phyloP scores from a whole-genome alignment of 2,888 invertebrate species.

The Drosophila phalerata region DNA sequence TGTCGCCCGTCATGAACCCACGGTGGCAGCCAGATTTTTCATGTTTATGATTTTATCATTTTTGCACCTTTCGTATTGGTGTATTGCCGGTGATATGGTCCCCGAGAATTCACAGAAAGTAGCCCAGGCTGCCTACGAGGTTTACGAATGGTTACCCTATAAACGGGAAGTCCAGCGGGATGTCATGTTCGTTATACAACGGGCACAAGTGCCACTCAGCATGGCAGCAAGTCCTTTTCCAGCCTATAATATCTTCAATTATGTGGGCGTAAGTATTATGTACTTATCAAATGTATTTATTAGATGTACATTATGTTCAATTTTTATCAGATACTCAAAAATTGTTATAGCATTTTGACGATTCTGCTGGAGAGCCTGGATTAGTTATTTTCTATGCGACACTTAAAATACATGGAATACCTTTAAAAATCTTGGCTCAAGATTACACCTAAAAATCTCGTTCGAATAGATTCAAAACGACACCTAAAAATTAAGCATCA shows the following conservation, averaged over 20 bases:
- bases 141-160: conserved; percentile 31
- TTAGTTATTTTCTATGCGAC: neutral
- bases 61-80: conserved; percentile 47
- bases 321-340: conserved; percentile 47
- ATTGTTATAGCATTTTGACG: conserved; percentile 57
- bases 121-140: conserved; percentile 48
- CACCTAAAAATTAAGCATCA: too few relatives aligned
- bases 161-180: conserved; percentile 19
- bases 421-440: too few relatives aligned
- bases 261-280: conserved; percentile 48
- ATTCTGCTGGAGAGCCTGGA: conserved; percentile 53
- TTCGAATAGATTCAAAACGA: too few relatives aligned
- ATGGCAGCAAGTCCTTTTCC: conserved; percentile 50
- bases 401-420: too few relatives aligned
- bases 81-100: conserved; percentile 53
- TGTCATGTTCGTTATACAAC: conserved; percentile 41
- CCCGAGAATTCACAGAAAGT: conserved; percentile 44
- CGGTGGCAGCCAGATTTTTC: conserved; percentile 42
- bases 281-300: neutral
- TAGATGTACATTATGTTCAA: neutral
- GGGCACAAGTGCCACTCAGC: conserved; percentile 47
- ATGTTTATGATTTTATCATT: conserved; percentile 38
- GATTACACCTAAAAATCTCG: too few relatives aligned
- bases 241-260: conserved; percentile 43
- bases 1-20: conserved; percentile 35